phyloP scores from a whole-genome alignment of 1,140 invertebrate genomes.

The Carcinoscorpius rotundicauda region DNA sequence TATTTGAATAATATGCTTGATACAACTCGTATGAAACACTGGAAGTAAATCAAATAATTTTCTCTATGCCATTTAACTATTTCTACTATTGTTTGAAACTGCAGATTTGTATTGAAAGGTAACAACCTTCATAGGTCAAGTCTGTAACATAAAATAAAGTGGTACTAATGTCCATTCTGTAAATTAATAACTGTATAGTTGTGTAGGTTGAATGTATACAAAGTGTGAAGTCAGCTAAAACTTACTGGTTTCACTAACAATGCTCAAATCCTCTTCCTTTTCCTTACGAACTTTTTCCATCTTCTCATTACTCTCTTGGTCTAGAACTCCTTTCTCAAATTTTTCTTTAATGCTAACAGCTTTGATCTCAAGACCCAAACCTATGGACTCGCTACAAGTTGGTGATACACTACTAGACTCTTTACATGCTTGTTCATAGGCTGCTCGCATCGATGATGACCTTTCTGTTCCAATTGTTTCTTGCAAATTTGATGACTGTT shows the following conservation, averaged over 20 bases:
- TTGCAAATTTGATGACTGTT: too few relatives aligned
- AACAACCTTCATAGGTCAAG: too few relatives aligned
- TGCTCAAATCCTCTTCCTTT: conserved; percentile 56
- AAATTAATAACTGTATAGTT: too few relatives aligned
- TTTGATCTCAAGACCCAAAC: conserved; percentile 43
- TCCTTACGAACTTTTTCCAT: conserved; percentile 36
- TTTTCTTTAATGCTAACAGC: conserved; percentile 60
- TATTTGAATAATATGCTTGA: too few relatives aligned
- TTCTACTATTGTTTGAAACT: too few relatives aligned
- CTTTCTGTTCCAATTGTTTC: conserved; percentile 9
- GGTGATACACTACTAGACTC: conserved; percentile 40
- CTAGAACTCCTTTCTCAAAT: conserved; percentile 64
- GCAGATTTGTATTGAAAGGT: too few relatives aligned
- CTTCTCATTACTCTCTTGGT: conserved; percentile 32
- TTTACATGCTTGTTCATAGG: conserved; percentile 77
- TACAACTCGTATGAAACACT: too few relatives aligned
- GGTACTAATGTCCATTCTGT: too few relatives aligned
- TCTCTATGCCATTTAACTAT: too few relatives aligned
- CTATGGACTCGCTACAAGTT: conserved; percentile 11
- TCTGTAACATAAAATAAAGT: too few relatives aligned
- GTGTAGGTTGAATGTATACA: background rate
- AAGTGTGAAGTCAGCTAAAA: conserved; percentile 24
- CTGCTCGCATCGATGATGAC: conserved; percentile 52
- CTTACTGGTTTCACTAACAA: conserved; percentile 63
- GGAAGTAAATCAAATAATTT: too few relatives aligned